Conservation (phyloP, 2,113 vertebrate genomes). For the Isurus oxyrinchus region DNA sequence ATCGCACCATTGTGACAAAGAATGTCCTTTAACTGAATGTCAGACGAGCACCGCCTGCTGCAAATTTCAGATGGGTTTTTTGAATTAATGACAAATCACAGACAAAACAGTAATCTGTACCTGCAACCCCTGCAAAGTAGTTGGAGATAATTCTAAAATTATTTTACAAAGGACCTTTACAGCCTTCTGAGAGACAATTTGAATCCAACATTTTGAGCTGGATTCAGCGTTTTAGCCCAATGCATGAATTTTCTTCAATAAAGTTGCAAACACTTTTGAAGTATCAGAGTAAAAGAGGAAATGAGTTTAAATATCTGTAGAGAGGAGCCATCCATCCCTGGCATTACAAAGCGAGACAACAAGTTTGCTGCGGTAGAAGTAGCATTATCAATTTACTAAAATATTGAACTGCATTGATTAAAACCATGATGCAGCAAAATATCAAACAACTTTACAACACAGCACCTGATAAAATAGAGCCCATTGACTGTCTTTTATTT, state of each 20-base stretch:
- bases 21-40: neutral
- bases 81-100: neutral
- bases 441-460: neutral
- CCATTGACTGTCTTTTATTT: neutral
- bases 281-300: neutral
- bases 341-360: neutral
- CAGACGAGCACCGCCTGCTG: neutral
- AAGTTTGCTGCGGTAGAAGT: neutral
- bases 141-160: neutral
- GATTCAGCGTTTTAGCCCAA: neutral
- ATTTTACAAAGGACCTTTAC: neutral
- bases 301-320: neutral
- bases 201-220: neutral
- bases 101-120: neutral
- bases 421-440: neutral
- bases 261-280: neutral
- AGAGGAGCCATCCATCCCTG: neutral
- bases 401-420: neutral
- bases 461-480: neutral
- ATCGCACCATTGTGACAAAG: neutral
- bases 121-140: neutral
- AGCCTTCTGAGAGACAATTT: neutral
- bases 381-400: neutral
- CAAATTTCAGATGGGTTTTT: neutral
- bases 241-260: neutral